Evolutionary conservation across 2,113 vertebrate species (phyloP), one percentile per base, ranked within the genome.

Genomic region (Onychostoma macrolepis): DNA sequence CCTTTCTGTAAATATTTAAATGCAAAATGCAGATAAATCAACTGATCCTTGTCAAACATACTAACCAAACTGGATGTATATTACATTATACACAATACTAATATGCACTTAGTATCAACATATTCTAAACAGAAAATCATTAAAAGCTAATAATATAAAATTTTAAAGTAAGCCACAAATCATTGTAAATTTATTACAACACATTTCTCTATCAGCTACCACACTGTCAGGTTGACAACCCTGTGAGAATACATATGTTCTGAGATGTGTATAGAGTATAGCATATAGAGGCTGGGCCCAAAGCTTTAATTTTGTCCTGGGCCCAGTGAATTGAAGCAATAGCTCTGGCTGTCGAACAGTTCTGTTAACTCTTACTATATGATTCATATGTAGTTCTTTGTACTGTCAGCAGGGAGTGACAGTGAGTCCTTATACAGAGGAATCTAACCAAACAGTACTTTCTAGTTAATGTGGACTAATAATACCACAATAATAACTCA

Each of bases 1-100:
- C 98, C 98, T 93, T 99, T 99, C 98, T 99, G 95, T n/a, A 91
- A 91, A 90, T n/a, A 36, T 83, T 45, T 76, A 41, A 88, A 82
- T 53, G 65, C 38, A 69, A 65, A 12, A 36, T 0, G 69, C 0
- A 67, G 2, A 28, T 36, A 11, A 53, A 67, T 8, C 33, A 76
- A 26, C 83, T 17, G 69, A 93, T 12, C 33, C 3, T 21, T 13
- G 33, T 36, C 21, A 38, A 38, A 80, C 50, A 61, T 8, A 15
- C 6, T 45, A 41, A 75, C 2, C 72, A 9, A 75, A 45, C 41
- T n/a, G 41, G 6, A 5, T 76, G 24, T 76, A 76, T 2, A 75
- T 76, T 13, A 11, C 69, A 72, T 24, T 24, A 38, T 38, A 38
- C 69, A 38, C 0, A 38, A 72, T 24, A 72, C 33, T 21, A 38